phyloP scores from a whole-genome alignment of 2,888 invertebrate species.

The Lycaena phlaeas region DNA sequence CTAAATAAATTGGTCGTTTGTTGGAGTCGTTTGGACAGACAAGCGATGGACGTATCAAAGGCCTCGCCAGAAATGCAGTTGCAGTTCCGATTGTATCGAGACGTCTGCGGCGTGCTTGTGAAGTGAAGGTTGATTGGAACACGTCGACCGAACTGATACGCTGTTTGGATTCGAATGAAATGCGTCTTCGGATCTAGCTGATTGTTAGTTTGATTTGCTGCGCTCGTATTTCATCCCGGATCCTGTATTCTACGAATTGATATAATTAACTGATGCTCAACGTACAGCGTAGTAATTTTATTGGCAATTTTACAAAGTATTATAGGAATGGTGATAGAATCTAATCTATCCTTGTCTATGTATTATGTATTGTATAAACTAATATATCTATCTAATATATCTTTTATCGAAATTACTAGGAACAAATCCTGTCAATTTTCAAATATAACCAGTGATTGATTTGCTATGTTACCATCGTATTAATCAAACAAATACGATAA shows the following conservation, averaged over 20 bases:
- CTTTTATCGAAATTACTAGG: too few relatives aligned
- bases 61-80: slow-evolving; percentile 64
- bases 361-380: too few relatives aligned
- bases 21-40: slow-evolving; percentile 66
- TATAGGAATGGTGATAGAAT: too few relatives aligned
- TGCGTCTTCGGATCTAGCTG: slow-evolving; percentile 24
- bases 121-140: slow-evolving; percentile 64
- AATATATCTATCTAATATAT: too few relatives aligned
- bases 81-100: slow-evolving; percentile 67
- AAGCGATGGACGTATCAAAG: slow-evolving; percentile 71
- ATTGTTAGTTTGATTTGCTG: slow-evolving; percentile 19
- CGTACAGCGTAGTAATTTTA: too few relatives aligned
- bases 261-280: slow-evolving; percentile 2
- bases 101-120: slow-evolving; percentile 60
- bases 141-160: slow-evolving; percentile 49
- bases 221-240: slow-evolving; percentile 2
- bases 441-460: too few relatives aligned
- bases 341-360: too few relatives aligned
- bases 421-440: too few relatives aligned
- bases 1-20: slow-evolving; percentile 37
- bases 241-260: slow-evolving; percentile 1
- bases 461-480: too few relatives aligned
- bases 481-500: too few relatives aligned
- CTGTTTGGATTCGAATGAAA: slow-evolving; percentile 42
- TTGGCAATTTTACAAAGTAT: too few relatives aligned